Evolutionary conservation across 1,140 invertebrate species (phyloP).

Genomic region (Lucilia cuprina): DNA sequence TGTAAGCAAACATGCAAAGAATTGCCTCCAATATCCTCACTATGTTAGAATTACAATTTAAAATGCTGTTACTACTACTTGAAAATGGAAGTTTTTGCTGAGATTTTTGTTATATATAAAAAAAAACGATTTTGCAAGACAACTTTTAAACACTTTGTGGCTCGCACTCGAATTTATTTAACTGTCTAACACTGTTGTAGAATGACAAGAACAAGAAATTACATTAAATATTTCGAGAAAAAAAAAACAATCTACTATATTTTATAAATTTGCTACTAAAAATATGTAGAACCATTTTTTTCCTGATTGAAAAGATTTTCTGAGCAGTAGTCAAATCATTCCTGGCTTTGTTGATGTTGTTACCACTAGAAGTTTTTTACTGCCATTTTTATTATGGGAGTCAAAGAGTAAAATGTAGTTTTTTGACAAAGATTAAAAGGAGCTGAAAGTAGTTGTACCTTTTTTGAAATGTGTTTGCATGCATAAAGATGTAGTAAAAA

Average conservation of each 20-base stretch:
- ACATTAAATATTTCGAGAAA: conserved; percentile 7
- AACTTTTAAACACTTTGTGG: background rate
- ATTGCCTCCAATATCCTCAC: no score
- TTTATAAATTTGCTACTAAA: background rate
- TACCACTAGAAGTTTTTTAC: background rate
- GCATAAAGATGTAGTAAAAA: no score
- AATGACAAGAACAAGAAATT: conserved; percentile 31
- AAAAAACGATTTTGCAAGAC: background rate
- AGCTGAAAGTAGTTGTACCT: conserved; percentile 40
- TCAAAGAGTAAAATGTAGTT: background rate
- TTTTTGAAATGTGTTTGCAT: background rate
- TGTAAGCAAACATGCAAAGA: no score
- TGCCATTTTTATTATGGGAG: background rate
- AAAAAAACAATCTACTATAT: background rate
- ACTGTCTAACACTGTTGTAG: background rate
- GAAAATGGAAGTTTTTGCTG: no score
- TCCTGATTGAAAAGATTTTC: background rate
- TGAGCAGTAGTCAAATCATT: background rate
- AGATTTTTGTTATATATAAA: no score
- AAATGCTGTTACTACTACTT: no score
- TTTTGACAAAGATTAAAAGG: conserved; percentile 60
- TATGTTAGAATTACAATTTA: no score
- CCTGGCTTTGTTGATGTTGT: background rate
- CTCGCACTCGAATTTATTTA: background rate
- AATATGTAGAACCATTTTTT: background rate